A percentile compares a stretch with the other conserved stretches of the same genome.
Conservation (phyloP, 2,888 invertebrate genomes). For the Drosophila lutescens region DNA sequence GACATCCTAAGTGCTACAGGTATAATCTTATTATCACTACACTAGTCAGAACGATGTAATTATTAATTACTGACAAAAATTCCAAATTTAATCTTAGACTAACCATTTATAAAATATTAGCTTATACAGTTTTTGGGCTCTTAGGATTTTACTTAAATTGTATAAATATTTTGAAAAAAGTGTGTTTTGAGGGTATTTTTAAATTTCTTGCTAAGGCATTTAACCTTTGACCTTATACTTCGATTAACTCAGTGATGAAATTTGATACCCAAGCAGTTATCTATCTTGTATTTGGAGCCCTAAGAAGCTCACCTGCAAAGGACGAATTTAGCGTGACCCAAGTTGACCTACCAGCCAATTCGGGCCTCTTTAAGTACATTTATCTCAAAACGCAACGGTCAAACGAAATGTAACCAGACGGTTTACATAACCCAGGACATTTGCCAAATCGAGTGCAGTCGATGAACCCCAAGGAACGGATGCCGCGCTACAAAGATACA, state of each 20-base stretch:
- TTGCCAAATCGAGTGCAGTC: conserved; percentile 46
- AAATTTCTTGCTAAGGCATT: background rate
- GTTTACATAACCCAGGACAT: conserved; percentile 60
- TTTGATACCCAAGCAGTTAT: background rate
- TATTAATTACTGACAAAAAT: too few relatives aligned
- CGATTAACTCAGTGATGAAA: background rate
- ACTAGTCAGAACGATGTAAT: too few relatives aligned
- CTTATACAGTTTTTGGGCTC: too few relatives aligned
- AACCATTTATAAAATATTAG: too few relatives aligned
- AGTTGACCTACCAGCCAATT: background rate
- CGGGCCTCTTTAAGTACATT: conserved; percentile 43
- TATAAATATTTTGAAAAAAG: too few relatives aligned
- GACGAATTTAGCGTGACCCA: conserved; percentile 16
- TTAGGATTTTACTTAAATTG: too few relatives aligned
- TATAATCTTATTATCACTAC: too few relatives aligned
- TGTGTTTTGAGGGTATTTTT: too few relatives aligned
- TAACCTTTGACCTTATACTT: background rate
- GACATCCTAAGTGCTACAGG: too few relatives aligned
- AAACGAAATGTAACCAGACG: conserved; percentile 51
- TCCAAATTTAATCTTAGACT: too few relatives aligned
- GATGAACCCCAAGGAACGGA: conserved; percentile 55
- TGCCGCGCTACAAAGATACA: conserved; percentile 20
- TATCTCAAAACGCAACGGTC: conserved; percentile 45
- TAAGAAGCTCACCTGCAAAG: background rate
- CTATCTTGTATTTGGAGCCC: too few relatives aligned